Percentiles rank a stretch among this genome's conserved stretches.
Conservation (phyloP, 1,140 invertebrate genomes). For the Triops cancriformis region DNA sequence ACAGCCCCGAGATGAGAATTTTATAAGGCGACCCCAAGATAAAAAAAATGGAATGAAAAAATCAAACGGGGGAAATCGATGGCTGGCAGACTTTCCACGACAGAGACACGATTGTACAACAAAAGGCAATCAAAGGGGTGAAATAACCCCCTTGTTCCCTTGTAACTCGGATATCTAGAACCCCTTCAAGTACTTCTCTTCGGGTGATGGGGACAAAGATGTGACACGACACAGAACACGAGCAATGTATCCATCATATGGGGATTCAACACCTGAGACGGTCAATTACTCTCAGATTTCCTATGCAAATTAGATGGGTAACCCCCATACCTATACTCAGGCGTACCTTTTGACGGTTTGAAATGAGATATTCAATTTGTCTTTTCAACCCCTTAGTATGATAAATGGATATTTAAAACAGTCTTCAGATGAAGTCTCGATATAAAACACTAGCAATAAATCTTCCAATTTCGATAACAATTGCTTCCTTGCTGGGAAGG, state of each 20-base stretch:
- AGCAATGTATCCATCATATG: neutral
- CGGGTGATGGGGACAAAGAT: neutral
- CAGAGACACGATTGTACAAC: neutral
- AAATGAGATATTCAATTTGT: neutral
- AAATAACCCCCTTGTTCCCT: neutral
- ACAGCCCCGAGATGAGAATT: neutral
- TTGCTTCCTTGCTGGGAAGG: too few species aligned
- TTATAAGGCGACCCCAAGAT: neutral
- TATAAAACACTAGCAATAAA: too few species aligned
- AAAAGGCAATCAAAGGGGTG: constrained; percentile 13
- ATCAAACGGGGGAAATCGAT: neutral
- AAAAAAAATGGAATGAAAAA: neutral
- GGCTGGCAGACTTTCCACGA: neutral
- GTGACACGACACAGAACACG: neutral
- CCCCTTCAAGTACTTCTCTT: neutral
- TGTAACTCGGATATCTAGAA: constrained; percentile 7
- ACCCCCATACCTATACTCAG: neutral
- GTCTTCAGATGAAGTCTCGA: too few species aligned
- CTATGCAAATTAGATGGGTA: neutral
- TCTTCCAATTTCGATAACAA: too few species aligned
- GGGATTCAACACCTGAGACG: neutral
- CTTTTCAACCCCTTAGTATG: neutral
- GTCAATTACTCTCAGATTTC: constrained; percentile 10
- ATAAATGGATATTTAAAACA: too few species aligned
- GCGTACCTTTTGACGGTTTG: neutral